Evolutionary conservation across 2,888 invertebrate genomes (phyloP).

Genomic region (Pristionchus japonicus): DNA sequence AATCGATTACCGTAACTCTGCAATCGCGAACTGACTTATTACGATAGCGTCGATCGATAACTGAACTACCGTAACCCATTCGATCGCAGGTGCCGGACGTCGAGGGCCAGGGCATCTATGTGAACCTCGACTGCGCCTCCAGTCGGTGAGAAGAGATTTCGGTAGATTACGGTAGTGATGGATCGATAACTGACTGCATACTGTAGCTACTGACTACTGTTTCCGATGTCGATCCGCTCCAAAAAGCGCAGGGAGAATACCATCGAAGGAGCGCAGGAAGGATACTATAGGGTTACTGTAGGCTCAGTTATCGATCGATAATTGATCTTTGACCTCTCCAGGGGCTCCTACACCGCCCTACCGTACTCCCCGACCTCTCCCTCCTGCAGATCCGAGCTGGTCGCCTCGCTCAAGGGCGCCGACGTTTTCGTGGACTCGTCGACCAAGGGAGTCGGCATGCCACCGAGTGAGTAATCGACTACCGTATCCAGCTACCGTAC

Average conservation of each 20-base stretch:
- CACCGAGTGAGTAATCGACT: conserved; percentile 21
- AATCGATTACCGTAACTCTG: neutral
- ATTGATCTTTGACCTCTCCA: neutral
- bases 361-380: neutral
- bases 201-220: too few species aligned
- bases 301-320: neutral
- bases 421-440: conserved; percentile 42
- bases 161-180: neutral
- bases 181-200: neutral
- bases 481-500: too few species aligned
- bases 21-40: neutral
- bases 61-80: neutral
- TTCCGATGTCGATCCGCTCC: neutral
- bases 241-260: neutral
- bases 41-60: neutral
- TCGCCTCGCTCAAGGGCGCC: conserved; percentile 34
- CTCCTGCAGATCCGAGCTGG: neutral
- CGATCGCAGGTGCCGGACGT: conserved; percentile 19
- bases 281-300: neutral
- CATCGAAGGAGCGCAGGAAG: neutral
- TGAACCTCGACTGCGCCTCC: conserved; percentile 9
- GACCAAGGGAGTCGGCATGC: conserved; percentile 7
- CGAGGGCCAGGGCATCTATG: conserved; percentile 23
- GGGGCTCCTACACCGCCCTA: neutral
- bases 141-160: neutral